Evolutionary conservation across 2,113 vertebrate species (phyloP), one percentile per base, ranked within the genome.

Genomic region (Phrynocephalus versicolor): DNA sequence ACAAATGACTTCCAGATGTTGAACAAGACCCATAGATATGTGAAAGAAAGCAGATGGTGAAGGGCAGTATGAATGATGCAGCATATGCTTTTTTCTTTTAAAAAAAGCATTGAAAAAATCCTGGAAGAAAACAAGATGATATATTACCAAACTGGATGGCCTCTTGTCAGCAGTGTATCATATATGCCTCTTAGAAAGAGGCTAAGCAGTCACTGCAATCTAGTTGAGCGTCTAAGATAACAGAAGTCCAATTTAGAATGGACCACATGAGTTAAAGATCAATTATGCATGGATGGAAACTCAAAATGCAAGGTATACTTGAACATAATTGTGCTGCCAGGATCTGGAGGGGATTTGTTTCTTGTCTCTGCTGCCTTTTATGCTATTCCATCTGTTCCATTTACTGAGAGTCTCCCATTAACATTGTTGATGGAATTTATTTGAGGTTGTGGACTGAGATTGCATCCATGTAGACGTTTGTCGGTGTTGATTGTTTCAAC

Each of bases 321-420:
- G 67, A 81, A 82, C 3, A 57, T 65, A 83, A 81, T 83, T 85
- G 89, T 91, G 80, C 88, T 91, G 83, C 92, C 90, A 41, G 39
- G 78, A 87, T 90, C 87, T 77, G 89, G 64, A 83, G 80, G 83
- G 85, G 45, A n/a, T n/a, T n/a, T n/a, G n/a, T n/a, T n/a, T n/a
- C n/a, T n/a, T n/a, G n/a, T n/a, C 67, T 91, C 87, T 58, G 67
- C 80, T 87, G 84, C 86, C 87, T 87, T 84, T 89, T 83, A 89
- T 23, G 21, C 71, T 87, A 0, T 82, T 89, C 93, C 94, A 94
- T 94, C 93, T 93, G 94, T 80, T 94, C 90, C 89, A 88, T 92
- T 91, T 94, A 87, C 72, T 89, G 78, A 89, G 6, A 18, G n/a
- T n/a, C n/a, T 86, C 90, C 88, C 76, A 88, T 92, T 93, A 94